Evolutionary conservation across 2,113 vertebrate genomes (phyloP).

Genomic region (Scalopus aquaticus): DNA sequence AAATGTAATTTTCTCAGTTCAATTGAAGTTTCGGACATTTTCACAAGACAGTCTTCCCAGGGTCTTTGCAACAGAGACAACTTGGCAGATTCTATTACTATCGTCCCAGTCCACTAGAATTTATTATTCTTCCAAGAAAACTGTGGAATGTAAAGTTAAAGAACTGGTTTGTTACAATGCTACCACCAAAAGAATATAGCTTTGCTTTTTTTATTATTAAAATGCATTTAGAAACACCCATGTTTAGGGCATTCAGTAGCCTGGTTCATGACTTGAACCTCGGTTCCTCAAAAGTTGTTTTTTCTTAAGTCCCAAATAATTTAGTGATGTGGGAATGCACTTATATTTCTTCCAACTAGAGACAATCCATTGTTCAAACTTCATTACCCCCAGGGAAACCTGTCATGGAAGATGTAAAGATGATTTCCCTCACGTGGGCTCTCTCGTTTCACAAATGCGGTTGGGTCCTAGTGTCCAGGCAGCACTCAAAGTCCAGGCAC

Average conservation of each 20-base stretch:
- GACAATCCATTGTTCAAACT: background rate
- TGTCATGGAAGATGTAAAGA: background rate
- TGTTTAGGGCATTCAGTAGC: background rate
- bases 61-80: constrained; percentile 49
- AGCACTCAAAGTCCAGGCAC: background rate
- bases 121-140: background rate
- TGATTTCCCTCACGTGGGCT: background rate
- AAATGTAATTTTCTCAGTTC: constrained; percentile 44
- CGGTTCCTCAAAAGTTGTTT: constrained; percentile 28
- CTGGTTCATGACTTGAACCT: background rate
- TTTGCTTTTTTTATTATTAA: background rate
- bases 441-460: background rate
- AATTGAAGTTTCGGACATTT: constrained; percentile 45
- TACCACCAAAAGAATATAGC: background rate
- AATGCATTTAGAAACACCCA: background rate
- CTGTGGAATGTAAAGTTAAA: constrained; percentile 35
- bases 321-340: background rate
- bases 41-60: background rate
- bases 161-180: background rate
- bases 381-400: background rate
- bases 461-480: background rate
- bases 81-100: constrained; percentile 52
- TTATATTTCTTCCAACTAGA: background rate
- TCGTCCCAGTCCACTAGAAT: constrained; percentile 5
- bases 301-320: constrained; percentile 20